Evolutionary conservation across 2,113 vertebrate species (phyloP).

Genomic region (Vicugna pacos): DNA sequence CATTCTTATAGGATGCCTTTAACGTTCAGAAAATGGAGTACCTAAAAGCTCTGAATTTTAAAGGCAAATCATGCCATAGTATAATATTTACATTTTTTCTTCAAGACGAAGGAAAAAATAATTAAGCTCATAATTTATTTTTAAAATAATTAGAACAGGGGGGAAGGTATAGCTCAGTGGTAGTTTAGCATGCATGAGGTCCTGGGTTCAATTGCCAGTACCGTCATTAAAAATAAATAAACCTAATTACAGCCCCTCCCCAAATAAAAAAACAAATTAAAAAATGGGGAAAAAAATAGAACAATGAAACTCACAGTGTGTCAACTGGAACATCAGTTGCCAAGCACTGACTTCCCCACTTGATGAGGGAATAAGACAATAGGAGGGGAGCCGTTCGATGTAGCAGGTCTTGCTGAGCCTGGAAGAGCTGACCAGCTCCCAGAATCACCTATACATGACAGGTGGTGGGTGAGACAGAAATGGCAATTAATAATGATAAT

Average conservation of each 20-base stretch:
- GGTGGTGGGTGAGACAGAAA: not conserved
- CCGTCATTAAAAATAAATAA: no score
- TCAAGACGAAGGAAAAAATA: not conserved
- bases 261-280: no score
- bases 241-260: no score
- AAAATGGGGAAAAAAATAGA: not conserved
- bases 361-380: slow-evolving; percentile 93
- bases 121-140: not conserved
- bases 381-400: slow-evolving; percentile 93
- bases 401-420: slow-evolving; percentile 95
- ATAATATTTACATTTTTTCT: not conserved
- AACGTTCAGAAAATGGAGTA: not conserved
- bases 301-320: slow-evolving; percentile 90
- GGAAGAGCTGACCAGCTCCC: slow-evolving; percentile 91
- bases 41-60: slow-evolving; percentile 11
- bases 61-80: not conserved
- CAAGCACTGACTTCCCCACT: slow-evolving; percentile 91
- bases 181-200: no score
- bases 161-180: no score
- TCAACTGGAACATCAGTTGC: slow-evolving; percentile 92
- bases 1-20: not conserved
- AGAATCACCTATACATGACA: slow-evolving; percentile 86
- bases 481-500: not conserved
- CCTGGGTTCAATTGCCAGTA: no score
- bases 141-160: not conserved